These are phyloP conservation scores for Thyatira batis DNA, from an alignment of 2,888 invertebrate genomes.

Conservation along the genomic window DNA sequence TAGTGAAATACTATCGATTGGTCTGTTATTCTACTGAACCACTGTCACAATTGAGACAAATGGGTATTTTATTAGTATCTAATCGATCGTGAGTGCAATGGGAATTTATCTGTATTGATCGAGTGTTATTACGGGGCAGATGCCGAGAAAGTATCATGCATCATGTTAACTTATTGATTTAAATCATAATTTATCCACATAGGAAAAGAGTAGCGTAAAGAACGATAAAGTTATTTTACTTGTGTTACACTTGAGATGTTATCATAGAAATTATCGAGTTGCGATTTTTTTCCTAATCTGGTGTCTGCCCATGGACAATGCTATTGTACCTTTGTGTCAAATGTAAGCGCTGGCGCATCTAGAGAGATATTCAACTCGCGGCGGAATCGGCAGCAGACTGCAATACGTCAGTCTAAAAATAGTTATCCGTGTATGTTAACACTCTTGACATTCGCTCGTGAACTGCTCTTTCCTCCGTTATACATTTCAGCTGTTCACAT, in stretches of 20 bases:
- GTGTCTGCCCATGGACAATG: too few species aligned
- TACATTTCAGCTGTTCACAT: slow-evolving; percentile 2
- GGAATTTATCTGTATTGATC: slow-evolving; percentile 1
- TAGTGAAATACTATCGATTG: not conserved
- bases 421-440: not conserved
- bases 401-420: slow-evolving; percentile 3
- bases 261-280: not conserved
- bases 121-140: not conserved
- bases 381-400: not conserved
- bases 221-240: not conserved
- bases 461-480: not conserved
- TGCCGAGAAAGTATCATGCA: not conserved
- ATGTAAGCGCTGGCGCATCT: not conserved
- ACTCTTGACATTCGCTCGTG: slow-evolving; percentile 4
- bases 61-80: not conserved
- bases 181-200: not conserved
- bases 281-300: too few species aligned
- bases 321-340: not conserved
- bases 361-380: not conserved
- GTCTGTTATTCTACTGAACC: not conserved
- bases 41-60: not conserved
- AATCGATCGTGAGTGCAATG: not conserved
- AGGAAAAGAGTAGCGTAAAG: not conserved
- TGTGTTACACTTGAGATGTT: not conserved
- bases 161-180: not conserved